Evolutionary conservation across 2,113 vertebrate species (phyloP), one percentile per base, ranked within the genome.

Genomic region (Sinocyclocheilus anshuiensis): DNA sequence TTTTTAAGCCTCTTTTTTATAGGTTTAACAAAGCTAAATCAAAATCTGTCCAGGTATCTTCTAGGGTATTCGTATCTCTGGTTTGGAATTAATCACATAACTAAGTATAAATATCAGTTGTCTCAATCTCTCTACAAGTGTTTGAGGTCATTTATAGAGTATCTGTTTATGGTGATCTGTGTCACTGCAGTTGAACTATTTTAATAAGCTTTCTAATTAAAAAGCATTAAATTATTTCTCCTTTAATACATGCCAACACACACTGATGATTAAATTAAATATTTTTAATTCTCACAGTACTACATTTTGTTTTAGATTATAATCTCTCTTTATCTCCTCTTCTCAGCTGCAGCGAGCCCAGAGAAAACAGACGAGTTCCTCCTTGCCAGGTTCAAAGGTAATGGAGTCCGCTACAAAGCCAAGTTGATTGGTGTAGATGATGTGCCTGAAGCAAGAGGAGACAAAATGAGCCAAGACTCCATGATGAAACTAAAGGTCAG

Each of bases 401-500:
- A 94, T 2, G 95, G 95, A 2, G 92, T 95, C 45, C 93, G 95
- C 4, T 95, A 95, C 90, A 95, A 94, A 79, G 95, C 94, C 88
- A 99, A 99, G 90, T 88, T 99, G 1, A 99, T 99, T 8, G 98
- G 98, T 0, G 91, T 97, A 74, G 97, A 98, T 92, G 95, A 95
- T 20, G 96, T 99, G 0, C 92, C 95, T 0, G 94, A 96, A 4
- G 94, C 96, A 83, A 92, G 95, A 90, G 97, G 97, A 20, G 97
- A 99, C 50, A 98, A 98, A 92, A 98, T 99, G 98, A 97, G 97
- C 91, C 95, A 96, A 88, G 97, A 99, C 91, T 97, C 98, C 55
- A 98, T 99, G 98, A 99, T 98, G 97, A 99, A 99, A 85, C 94
- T 99, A 6, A 99, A 99, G 97, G 98, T 98, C 94, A 20, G 79